These are phyloP conservation scores for Andrena hattorfiana DNA, from an alignment of 2,888 invertebrate genomes.

Conservation along the genomic window DNA sequence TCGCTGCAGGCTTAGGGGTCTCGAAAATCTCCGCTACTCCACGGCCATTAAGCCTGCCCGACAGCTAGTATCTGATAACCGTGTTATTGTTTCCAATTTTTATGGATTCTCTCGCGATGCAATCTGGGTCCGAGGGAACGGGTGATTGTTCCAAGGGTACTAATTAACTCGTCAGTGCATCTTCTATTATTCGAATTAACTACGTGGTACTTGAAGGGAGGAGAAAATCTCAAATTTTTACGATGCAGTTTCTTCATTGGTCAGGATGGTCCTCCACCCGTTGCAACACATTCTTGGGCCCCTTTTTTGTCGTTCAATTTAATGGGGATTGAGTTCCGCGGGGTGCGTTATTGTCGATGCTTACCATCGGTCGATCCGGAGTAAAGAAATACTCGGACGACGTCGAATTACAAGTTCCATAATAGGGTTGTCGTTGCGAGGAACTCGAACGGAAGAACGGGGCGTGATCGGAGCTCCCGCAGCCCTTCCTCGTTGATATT, in stretches of 20 bases:
- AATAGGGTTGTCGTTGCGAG: slow-evolving; percentile 25
- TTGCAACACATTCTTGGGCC: slow-evolving; percentile 27
- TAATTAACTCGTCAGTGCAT: too few relatives aligned
- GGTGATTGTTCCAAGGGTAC: background rate
- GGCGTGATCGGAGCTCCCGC: background rate
- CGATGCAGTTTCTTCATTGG: slow-evolving; percentile 31
- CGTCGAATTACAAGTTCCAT: slow-evolving; percentile 52
- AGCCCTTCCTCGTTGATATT: slow-evolving; percentile 12
- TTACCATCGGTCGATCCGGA: background rate
- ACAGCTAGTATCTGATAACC: background rate
- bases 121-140: background rate
- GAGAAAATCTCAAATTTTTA: slow-evolving; percentile 32
- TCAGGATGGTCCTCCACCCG: background rate
- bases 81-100: background rate
- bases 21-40: background rate
- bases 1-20: background rate
- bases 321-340: slow-evolving; percentile 24
- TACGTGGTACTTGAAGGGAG: too few relatives aligned
- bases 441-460: background rate
- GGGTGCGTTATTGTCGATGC: slow-evolving; percentile 34
- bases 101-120: background rate
- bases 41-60: background rate
- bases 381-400: slow-evolving; percentile 14
- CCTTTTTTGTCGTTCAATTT: slow-evolving; percentile 48
- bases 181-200: too few relatives aligned